Evolutionary conservation across 2,888 invertebrate genomes (phyloP).

Genomic region (Nephrocerus scutellatus): DNA sequence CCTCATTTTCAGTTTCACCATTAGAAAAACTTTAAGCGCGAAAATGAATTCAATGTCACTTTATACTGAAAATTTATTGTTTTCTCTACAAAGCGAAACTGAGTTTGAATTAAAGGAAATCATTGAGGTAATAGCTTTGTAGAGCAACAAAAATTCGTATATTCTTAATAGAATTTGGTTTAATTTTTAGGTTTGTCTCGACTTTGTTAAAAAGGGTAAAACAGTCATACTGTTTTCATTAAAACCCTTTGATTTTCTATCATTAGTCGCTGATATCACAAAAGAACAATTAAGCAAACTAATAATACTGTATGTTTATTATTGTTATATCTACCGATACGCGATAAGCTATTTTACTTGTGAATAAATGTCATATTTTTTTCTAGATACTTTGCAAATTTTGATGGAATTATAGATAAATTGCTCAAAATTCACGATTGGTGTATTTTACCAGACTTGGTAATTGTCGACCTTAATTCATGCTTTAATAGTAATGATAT

Average conservation of each 20-base stretch:
- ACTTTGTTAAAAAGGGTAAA: constrained; percentile 9
- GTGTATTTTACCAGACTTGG: constrained; percentile 17
- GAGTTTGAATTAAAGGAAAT: no score
- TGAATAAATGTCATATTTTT: not conserved
- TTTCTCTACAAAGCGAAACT: no score
- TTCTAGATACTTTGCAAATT: constrained; percentile 17
- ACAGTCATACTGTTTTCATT: constrained; percentile 14
- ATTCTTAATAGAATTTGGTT: no score
- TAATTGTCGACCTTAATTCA: constrained; percentile 18
- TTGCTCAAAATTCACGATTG: constrained; percentile 22
- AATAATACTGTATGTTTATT: constrained; percentile 13
- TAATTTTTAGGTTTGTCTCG: no score
- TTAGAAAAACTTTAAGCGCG: no score
- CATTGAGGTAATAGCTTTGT: no score
- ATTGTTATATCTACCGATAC: no score
- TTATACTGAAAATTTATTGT: no score
- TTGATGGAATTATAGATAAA: constrained; percentile 13
- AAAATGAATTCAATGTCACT: no score
- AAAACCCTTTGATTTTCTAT: constrained; percentile 15
- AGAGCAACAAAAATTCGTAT: no score
- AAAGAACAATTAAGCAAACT: constrained; percentile 15
- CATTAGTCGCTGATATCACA: constrained; percentile 7
- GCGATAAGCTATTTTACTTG: no score
- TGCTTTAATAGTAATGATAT: not conserved
- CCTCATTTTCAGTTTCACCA: no score